Percentiles rank a stretch among this genome's conserved stretches.
Evolutionary conservation across 92 coral and sea anemone genomes (phyloP).

Genomic region (Ricordea florida): DNA sequence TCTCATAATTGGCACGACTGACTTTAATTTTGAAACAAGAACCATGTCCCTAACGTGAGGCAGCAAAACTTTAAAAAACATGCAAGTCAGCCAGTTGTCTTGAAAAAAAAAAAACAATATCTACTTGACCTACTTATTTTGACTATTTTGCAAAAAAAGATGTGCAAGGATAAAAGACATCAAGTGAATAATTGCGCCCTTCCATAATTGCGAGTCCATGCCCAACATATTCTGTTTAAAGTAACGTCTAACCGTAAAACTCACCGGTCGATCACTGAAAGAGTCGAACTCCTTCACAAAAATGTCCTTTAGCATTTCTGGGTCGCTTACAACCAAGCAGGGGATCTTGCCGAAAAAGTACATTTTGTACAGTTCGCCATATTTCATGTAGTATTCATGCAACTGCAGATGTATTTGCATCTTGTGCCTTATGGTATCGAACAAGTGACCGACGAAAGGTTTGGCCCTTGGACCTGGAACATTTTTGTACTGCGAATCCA

Average conservation of each 20-base stretch:
- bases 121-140: no score
- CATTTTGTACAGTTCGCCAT: conserved; percentile 28
- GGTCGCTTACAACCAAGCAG: conserved; percentile 13
- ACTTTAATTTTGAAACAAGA: no score
- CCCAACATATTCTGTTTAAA: neutral
- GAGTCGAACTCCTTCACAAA: conserved; percentile 55
- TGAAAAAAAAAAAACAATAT: no score
- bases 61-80: no score
- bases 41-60: no score
- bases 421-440: conserved; percentile 9
- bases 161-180: no score
- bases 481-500: no score
- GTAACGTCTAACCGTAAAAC: neutral
- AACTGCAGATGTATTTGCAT: conserved; percentile 23
- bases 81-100: no score
- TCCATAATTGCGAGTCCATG: neutral
- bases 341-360: conserved; percentile 18
- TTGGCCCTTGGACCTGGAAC: conserved; percentile 37
- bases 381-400: conserved; percentile 43
- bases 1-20: no score
- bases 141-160: no score
- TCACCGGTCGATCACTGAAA: conserved; percentile 60
- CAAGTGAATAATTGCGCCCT: no score
- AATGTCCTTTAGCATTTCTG: conserved; percentile 49
- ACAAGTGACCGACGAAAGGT: conserved; percentile 23